Conservation (phyloP, 2,113 vertebrate genomes). For the Ailurus styani region DNA sequence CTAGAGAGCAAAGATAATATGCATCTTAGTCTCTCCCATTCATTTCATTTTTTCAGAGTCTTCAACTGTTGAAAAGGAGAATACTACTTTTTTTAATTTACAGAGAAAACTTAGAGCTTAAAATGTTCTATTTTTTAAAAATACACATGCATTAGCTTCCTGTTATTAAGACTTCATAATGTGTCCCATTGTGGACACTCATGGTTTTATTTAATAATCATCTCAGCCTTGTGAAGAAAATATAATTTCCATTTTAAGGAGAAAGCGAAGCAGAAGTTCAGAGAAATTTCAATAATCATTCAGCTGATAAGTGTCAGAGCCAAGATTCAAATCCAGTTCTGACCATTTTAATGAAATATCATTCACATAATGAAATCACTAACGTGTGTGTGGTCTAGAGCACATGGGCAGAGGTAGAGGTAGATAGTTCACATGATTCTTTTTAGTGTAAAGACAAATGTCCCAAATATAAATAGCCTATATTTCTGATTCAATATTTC, state of each 20-base stretch:
- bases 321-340: not conserved
- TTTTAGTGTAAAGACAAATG: not conserved
- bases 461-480: not conserved
- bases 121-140: not conserved
- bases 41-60: not conserved
- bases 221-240: not conserved
- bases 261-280: not conserved
- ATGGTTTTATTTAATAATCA: not conserved
- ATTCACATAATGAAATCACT: not conserved
- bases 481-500: not conserved
- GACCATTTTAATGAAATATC: not conserved
- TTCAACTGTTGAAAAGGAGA: not conserved
- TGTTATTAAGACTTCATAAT: not conserved
- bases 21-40: not conserved
- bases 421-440: not conserved
- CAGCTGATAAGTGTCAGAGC: not conserved
- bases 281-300: not conserved
- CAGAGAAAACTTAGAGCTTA: not conserved
- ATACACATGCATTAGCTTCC: not conserved
- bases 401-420: not conserved
- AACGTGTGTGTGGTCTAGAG: not conserved
- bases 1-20: conserved; percentile 75
- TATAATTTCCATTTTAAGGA: not conserved
- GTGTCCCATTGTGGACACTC: not conserved
- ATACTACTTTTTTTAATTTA: not conserved